Evolutionary conservation across 2,888 invertebrate genomes (phyloP), one percentile per base, ranked within the genome.

Genomic region (Chaitophorus viminalis): DNA sequence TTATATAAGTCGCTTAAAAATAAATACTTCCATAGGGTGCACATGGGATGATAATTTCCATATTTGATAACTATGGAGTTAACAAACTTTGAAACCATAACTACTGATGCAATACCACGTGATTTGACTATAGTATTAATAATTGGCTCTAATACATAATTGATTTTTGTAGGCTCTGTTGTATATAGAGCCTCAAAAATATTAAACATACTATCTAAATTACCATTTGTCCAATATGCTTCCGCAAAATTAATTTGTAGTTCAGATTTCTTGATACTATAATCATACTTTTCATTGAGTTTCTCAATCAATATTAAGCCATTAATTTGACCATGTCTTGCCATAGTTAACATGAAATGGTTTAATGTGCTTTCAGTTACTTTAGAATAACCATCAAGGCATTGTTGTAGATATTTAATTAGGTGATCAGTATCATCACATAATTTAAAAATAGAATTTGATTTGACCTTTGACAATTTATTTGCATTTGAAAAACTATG

Each of bases 21-120:
- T 46, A 89, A 87, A 81, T 89, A 46, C 74, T 88, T 89, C 89
- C 89, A 89, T 18, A 89, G 29, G 3, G 88, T 77, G 29, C 76
- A 54, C 74, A 89, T 65, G 70, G 82, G 84, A 82, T 88, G 65
- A 29, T 84, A 81, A 81, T 89, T 89, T 11, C 39, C 79, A 31
- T 78, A 36, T 60, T 76, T 70, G 8, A 52, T n/a, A 0, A 74
- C 79, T 74, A 89, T 88, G 17, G 65, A 18, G 54, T 88, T 77
- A 0, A 89, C 88, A 39, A 89, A 89, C 17, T 87, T 78, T 14
- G 68, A 72, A 54, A 88, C 54, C 81, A 77, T 86, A 9, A 89
- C 33, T 39, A 89, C 68, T 52, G 85, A 76, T 21, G 89, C 89
- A 86, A 79, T 76, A 36, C 89, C 88, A 14, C 79, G 82, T 25